Base-by-base conservation (phyloP, 2,888 invertebrate genomes). In the Clanis bilineata region DNA sequence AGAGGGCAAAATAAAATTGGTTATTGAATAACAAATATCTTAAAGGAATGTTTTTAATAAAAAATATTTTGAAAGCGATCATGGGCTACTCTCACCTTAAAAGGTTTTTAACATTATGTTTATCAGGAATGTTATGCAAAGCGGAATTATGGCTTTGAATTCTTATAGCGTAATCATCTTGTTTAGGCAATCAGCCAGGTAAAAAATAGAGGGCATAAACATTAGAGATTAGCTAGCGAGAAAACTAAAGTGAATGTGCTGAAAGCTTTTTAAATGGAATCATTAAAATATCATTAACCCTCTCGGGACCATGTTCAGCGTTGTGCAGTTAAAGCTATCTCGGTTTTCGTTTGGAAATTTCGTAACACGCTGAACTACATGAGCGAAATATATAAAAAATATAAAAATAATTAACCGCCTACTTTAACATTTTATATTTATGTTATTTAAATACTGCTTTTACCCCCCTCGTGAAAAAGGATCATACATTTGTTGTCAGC, bases 81-180 rank as follows among this genome's bases (percentile, higher is more conserved):
- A 32, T 18, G 18, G 23, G 22, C 5, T 56, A 43, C 25, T 25
- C 28, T 56, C 39, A 25, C 25, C 7, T 7, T 56, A 56, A 56
- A 28, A 25, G 43, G 28, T 18, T 55, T 55, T 38, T 44, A 36
- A 59, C 32, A 25, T 59, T 43, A n/a, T 54, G 38, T 56, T 36
- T 38, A 44, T 44, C 44, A 56, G 36, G 56, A 45, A 56, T 57
- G 45, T n/a, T 56, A 56, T 57, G 45, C 7, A 57, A 36, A 25
- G 44, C n/a, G 22, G 9, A 15, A 23, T 38, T 56, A 45, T 15
- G 32, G 45, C 36, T 36, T 56, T 38, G n/a, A 21, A 54, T 3
- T 28, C 22, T 7, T 22, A 55, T 38, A 43, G 44, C 36, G 59
- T 54, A 57, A 57, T 36, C 55, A 44, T 59, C 6, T 59, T 59